phyloP scores from a whole-genome alignment of 2,888 invertebrate genomes.

The Lottia scabra region DNA sequence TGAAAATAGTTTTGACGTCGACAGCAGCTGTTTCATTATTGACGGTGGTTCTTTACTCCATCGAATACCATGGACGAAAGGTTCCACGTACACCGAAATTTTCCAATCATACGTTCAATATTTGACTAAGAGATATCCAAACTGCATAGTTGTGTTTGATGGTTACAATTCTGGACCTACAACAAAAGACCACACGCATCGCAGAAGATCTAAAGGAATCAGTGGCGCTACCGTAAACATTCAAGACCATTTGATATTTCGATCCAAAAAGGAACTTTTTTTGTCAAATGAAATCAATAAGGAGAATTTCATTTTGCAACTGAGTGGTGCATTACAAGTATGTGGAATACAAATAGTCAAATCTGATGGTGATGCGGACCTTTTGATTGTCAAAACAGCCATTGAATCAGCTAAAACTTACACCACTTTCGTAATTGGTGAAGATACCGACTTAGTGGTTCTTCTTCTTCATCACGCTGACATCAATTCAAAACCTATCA shows the following conservation, averaged over 20 bases:
- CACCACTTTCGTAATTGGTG: constrained; percentile 23
- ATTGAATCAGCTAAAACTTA: constrained; percentile 17
- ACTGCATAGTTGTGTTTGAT: constrained; percentile 25
- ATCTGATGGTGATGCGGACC: constrained; percentile 32
- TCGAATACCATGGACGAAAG: constrained; percentile 27
- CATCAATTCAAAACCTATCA: neutral
- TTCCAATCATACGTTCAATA: constrained; percentile 14
- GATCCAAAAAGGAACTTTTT: neutral
- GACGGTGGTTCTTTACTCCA: constrained; percentile 33
- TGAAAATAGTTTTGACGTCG: constrained; percentile 4
- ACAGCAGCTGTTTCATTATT: constrained; percentile 14
- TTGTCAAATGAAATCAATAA: neutral
- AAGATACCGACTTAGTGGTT: constrained; percentile 37
- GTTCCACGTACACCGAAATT: constrained; percentile 20
- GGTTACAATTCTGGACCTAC: constrained; percentile 25
- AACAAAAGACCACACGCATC: constrained; percentile 25
- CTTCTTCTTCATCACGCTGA: constrained; percentile 24
- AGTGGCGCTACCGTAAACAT: neutral
- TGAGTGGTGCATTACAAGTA: no score
- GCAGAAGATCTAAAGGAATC: constrained; percentile 1
- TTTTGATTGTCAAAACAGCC: constrained; percentile 40
- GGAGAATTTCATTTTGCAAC: neutral
- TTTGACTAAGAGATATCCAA: neutral
- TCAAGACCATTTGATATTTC: neutral
- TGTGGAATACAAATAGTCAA: no score